These are phyloP conservation scores for Carposina sasakii DNA, from an alignment of 1,140 invertebrate species.

Conservation along the genomic window DNA sequence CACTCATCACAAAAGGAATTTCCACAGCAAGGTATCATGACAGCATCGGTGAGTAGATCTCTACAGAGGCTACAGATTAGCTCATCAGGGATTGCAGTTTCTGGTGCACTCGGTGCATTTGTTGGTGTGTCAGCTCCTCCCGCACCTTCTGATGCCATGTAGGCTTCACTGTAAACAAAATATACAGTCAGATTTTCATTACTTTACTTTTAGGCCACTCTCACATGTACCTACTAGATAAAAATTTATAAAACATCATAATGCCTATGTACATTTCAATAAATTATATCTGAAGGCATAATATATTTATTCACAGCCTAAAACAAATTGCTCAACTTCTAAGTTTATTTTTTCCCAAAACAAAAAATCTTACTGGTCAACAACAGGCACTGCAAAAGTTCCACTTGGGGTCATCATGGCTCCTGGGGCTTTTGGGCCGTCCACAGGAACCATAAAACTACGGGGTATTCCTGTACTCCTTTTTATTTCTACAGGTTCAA, in stretches of 20 bases:
- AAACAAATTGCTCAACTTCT: no score
- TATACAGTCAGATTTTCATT: no score
- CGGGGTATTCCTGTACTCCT: slow-evolving; percentile 97
- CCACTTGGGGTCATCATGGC: slow-evolving; percentile 95
- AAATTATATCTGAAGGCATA: no score
- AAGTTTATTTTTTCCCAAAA: no score
- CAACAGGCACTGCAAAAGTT: slow-evolving; percentile 91
- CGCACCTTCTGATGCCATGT: slow-evolving; percentile 79
- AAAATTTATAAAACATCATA: no score
- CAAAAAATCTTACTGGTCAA: slow-evolving; percentile 87
- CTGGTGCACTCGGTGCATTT: slow-evolving; percentile 68
- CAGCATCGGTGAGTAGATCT: slow-evolving; percentile 95
- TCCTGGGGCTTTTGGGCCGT: slow-evolving; percentile 90
- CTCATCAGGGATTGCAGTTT: slow-evolving; percentile 90
- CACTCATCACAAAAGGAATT: slow-evolving; percentile 99
- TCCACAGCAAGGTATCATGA: slow-evolving; percentile 97
- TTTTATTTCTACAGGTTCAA: slow-evolving; percentile 85
- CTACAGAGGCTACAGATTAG: slow-evolving; percentile 93
- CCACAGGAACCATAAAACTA: slow-evolving; percentile 95
- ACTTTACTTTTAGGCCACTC: no score
- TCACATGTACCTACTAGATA: no score
- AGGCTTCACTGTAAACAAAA: slow-evolving; percentile 84
- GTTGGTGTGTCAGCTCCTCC: slow-evolving; percentile 67
- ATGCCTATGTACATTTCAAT: no score
- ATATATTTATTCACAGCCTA: no score